A percentile compares a stretch with the other conserved stretches of the same genome.
These are phyloP conservation scores for Laterallus jamaicensis DNA, from an alignment of 2,113 vertebrate species.

Conservation along the genomic window DNA sequence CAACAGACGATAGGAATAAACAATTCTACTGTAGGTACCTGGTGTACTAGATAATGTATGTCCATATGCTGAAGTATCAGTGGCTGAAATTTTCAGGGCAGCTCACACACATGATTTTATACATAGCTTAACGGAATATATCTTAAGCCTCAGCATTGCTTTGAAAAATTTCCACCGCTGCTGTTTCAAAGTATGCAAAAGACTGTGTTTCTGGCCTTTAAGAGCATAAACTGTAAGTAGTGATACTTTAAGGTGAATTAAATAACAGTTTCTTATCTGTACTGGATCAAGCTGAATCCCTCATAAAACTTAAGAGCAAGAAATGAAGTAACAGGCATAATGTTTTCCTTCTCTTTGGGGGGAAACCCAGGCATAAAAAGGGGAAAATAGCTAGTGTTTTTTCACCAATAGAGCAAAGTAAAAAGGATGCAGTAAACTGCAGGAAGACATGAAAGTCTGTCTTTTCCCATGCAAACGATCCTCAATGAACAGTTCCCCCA, in stretches of 20 bases:
- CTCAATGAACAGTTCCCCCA: constrained; percentile 27
- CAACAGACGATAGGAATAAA: background rate
- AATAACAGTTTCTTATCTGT: background rate
- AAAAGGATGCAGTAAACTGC: constrained; percentile 54
- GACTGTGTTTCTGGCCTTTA: background rate
- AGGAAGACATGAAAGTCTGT: constrained; percentile 43
- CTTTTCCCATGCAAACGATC: constrained; percentile 16
- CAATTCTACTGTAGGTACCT: background rate
- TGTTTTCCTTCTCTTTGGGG: background rate
- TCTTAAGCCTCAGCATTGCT: background rate
- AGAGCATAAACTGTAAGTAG: background rate
- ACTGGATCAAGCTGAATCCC: background rate
- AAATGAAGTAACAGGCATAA: background rate
- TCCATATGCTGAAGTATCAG: background rate
- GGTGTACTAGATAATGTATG: background rate
- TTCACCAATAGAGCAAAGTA: background rate
- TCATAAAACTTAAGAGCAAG: background rate
- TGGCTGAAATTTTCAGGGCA: background rate
- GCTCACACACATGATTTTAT: background rate
- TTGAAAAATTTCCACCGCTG: background rate
- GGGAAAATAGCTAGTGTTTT: background rate
- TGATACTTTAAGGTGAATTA: background rate
- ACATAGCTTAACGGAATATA: background rate
- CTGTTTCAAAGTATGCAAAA: background rate
- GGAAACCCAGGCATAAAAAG: background rate